Evolutionary conservation across 2,888 invertebrate species (phyloP).

Genomic region (Eueremaeus valkanovi): DNA sequence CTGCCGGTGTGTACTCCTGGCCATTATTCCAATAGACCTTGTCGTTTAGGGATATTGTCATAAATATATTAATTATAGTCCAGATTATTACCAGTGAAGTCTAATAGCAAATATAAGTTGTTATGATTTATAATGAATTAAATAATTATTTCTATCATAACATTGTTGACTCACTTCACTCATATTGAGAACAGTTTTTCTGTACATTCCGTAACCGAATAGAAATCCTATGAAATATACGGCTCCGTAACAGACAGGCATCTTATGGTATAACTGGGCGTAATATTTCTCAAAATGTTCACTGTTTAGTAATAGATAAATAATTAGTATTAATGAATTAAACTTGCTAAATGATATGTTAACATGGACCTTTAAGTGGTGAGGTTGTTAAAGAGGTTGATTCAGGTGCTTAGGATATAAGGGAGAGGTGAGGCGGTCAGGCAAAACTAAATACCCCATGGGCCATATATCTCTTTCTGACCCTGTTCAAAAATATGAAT

Average conservation of each 20-base stretch:
- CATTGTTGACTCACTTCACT: not conserved
- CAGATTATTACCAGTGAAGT: not conserved
- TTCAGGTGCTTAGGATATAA: too few species aligned
- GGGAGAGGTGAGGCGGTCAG: too few species aligned
- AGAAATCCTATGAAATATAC: conserved; percentile 13
- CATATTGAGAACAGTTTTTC: not conserved
- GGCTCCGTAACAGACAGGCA: not conserved
- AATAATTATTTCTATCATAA: not conserved
- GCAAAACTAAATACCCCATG: too few species aligned
- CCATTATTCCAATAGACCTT: conserved; percentile 15
- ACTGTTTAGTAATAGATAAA: not conserved
- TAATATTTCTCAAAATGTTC: conserved; percentile 20
- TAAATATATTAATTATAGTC: not conserved
- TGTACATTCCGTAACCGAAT: not conserved
- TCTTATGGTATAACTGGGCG: not conserved
- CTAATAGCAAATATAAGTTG: not conserved
- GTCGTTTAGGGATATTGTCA: conserved; percentile 3
- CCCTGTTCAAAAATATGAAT: not conserved
- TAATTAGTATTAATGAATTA: not conserved
- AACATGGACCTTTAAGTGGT: too few species aligned
- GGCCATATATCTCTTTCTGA: not conserved
- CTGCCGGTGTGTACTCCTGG: not conserved
- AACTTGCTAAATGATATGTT: not conserved
- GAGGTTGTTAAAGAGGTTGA: too few species aligned
- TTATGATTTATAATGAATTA: too few species aligned